phyloP scores from a whole-genome alignment of 2,113 vertebrate species.

The Picathartes gymnocephalus region DNA sequence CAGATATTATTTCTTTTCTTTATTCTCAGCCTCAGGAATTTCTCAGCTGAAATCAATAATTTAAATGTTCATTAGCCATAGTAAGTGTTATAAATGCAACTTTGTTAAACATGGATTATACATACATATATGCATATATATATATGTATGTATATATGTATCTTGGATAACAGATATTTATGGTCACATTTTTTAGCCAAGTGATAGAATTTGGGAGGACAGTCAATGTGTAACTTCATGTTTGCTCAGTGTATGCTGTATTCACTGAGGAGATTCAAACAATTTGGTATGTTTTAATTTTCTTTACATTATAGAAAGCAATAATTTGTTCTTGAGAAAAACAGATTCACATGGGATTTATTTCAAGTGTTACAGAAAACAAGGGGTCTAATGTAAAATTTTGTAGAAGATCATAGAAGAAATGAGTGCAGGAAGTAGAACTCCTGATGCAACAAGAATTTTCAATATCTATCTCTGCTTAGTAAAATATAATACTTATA shows the following conservation, averaged over 20 bases:
- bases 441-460: background rate
- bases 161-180: background rate
- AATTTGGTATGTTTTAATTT: background rate
- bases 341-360: background rate
- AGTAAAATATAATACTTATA: background rate
- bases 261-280: background rate
- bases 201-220: background rate
- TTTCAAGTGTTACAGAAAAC: background rate
- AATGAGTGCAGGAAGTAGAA: background rate
- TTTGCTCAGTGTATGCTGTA: background rate
- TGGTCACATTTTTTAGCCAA: background rate
- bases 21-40: conserved; percentile 21
- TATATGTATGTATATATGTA: background rate
- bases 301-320: conserved; percentile 16
- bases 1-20: conserved; percentile 39
- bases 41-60: conserved; percentile 61
- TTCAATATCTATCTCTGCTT: background rate
- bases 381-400: background rate
- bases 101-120: background rate
- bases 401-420: conserved; percentile 4
- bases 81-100: background rate
- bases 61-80: conserved; percentile 49
- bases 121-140: no score
- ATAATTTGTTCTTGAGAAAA: conserved; percentile 14
- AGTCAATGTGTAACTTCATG: background rate